Conservation (phyloP, 1,140 invertebrate genomes). For the Cheumatopsyche charites region DNA sequence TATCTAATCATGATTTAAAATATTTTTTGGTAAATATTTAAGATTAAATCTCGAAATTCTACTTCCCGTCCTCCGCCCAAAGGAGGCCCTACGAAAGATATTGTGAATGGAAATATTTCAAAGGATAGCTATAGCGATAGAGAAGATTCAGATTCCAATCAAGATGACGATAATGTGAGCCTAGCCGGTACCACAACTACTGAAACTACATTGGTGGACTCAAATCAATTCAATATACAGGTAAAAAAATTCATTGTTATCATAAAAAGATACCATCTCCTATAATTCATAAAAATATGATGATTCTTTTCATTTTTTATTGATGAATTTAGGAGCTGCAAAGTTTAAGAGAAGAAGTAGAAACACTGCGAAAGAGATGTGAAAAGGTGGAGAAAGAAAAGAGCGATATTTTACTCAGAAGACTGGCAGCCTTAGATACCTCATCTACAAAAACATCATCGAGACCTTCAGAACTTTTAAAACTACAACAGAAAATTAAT, state of each 20-base stretch:
- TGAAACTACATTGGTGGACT: constrained; percentile 57
- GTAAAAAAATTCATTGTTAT: constrained; percentile 51
- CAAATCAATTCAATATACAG: constrained; percentile 58
- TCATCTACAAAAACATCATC: constrained; percentile 71
- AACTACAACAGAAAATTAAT: constrained; percentile 81
- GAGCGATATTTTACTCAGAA: constrained; percentile 79
- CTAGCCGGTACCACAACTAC: constrained; percentile 56
- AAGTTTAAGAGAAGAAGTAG: constrained; percentile 71
- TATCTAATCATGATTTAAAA: too few relatives aligned
- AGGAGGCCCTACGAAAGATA: constrained; percentile 58
- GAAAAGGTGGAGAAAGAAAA: constrained; percentile 85
- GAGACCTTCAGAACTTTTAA: constrained; percentile 69
- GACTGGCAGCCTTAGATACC: constrained; percentile 76
- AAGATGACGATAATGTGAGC: constrained; percentile 59
- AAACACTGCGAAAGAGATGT: constrained; percentile 72
- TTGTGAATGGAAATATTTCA: constrained; percentile 38
- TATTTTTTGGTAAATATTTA: neutral
- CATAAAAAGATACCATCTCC: too few relatives aligned
- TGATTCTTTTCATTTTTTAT: too few relatives aligned
- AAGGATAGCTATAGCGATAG: constrained; percentile 48
- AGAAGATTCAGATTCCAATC: constrained; percentile 44
- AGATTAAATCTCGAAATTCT: constrained; percentile 41
- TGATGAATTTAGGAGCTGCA: constrained; percentile 65
- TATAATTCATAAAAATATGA: too few relatives aligned
- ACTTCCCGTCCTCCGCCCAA: constrained; percentile 55